Conservation (phyloP, 1,140 invertebrate genomes). For the Orussus abietinus region DNA sequence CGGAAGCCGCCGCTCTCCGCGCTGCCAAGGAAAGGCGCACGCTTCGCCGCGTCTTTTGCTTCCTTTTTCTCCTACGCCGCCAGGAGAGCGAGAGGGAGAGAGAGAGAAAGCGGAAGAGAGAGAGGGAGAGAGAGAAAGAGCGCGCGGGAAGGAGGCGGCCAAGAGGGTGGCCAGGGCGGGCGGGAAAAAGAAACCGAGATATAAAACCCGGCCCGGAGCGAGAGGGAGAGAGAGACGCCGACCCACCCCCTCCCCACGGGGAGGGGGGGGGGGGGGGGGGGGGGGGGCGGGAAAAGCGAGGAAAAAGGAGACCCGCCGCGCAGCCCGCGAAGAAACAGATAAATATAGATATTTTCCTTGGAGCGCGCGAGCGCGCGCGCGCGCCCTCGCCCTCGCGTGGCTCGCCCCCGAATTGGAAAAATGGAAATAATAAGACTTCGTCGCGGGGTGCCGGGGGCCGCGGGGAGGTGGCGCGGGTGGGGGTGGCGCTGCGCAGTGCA, state of each 20-base stretch:
- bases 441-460: slow-evolving; percentile 26
- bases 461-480: slow-evolving; percentile 20
- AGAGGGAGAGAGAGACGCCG: neutral
- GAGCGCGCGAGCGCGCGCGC: slow-evolving; percentile 20
- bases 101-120: slow-evolving; percentile 13
- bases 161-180: slow-evolving; percentile 5
- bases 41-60: slow-evolving; percentile 38
- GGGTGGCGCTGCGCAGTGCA: slow-evolving; percentile 48
- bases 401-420: slow-evolving; percentile 47
- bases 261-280: slow-evolving; percentile 5
- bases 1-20: slow-evolving; percentile 44
- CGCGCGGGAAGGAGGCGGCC: slow-evolving; percentile 8
- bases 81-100: slow-evolving; percentile 13
- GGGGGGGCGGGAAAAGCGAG: slow-evolving; percentile 14
- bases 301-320: slow-evolving; percentile 15
- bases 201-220: no score
- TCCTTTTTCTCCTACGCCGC: neutral
- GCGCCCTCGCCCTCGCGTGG: slow-evolving; percentile 24
- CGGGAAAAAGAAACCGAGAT: slow-evolving; percentile 2
- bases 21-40: slow-evolving; percentile 49
- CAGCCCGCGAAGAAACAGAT: slow-evolving; percentile 42
- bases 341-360: slow-evolving; percentile 46
- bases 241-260: neutral
- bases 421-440: slow-evolving; percentile 51
- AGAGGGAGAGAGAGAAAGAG: slow-evolving; percentile 16